A percentile compares a stretch with the other conserved stretches of the same genome.
Evolutionary conservation across 2,113 vertebrate species (phyloP).

Genomic region (Neomonachus schauinslandi): DNA sequence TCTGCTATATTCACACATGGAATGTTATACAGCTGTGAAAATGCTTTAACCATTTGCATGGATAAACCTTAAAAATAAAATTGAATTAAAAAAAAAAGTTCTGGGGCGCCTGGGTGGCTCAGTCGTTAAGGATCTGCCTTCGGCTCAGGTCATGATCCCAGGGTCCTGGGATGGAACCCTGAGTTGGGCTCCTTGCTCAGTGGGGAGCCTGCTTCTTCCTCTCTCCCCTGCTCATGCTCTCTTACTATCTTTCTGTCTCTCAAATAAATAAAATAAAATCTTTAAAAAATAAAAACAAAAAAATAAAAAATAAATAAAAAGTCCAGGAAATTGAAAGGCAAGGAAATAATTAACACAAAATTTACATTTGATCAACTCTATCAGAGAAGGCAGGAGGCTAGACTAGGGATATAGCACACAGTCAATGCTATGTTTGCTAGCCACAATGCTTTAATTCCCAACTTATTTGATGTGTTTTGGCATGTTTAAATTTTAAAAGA

Average conservation of each 20-base stretch:
- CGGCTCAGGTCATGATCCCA: too few species aligned
- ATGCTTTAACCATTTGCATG: background rate
- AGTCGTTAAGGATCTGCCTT: too few species aligned
- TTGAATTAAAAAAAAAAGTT: background rate
- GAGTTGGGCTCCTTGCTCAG: too few species aligned
- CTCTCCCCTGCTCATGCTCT: too few species aligned
- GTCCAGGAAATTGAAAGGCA: background rate
- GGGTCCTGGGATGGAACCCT: too few species aligned
- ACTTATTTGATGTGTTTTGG: background rate
- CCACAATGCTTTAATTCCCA: background rate
- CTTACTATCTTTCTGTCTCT: too few species aligned
- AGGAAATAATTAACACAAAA: background rate
- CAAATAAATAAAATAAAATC: too few species aligned
- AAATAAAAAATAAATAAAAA: background rate
- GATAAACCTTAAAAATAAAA: background rate
- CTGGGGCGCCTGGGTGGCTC: too few species aligned
- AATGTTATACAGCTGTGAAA: background rate
- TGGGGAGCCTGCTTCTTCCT: too few species aligned
- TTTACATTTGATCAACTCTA: background rate
- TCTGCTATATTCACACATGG: background rate
- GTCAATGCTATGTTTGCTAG: background rate
- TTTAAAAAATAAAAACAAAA: too few species aligned
- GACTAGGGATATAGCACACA: background rate
- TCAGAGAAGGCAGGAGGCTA: background rate
- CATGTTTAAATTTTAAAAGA: background rate